These are phyloP conservation scores for Allobates femoralis DNA, from an alignment of 2,797 vertebrate species.

Conservation along the genomic window DNA sequence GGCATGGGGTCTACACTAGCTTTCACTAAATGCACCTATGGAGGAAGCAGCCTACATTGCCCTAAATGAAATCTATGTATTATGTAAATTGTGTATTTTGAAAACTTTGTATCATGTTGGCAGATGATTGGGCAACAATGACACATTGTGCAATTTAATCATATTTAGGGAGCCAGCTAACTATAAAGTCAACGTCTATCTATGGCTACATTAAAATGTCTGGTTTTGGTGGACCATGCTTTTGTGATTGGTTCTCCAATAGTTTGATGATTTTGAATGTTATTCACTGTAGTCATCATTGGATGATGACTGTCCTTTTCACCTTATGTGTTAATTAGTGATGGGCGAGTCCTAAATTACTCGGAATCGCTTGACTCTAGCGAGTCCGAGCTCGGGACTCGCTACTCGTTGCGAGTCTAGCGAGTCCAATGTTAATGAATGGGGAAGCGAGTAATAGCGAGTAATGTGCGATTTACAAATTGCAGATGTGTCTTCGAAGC, in stretches of 20 bases:
- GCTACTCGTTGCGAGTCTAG: too few species aligned
- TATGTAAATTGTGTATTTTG: neutral
- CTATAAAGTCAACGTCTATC: neutral
- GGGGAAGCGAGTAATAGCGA: too few species aligned
- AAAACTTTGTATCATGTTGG: neutral
- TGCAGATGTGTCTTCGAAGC: too few species aligned
- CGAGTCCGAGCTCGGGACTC: too few species aligned
- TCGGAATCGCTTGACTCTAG: too few species aligned
- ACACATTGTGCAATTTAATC: neutral
- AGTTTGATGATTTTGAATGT: neutral
- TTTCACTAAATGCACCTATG: neutral
- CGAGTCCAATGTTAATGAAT: too few species aligned
- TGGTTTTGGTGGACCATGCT: neutral
- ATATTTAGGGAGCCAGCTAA: neutral
- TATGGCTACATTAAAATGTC: neutral
- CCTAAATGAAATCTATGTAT: neutral
- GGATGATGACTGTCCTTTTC: neutral
- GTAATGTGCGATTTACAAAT: too few species aligned
- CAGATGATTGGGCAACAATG: neutral
- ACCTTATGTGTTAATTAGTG: too few species aligned
- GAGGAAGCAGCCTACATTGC: neutral
- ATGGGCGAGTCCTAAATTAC: too few species aligned
- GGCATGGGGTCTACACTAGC: neutral
- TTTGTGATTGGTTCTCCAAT: neutral
- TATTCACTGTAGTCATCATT: neutral